Evolutionary conservation across 2,797 vertebrate genomes (phyloP), one percentile per base, ranked within the genome.

Genomic region (Varecia variegata): DNA sequence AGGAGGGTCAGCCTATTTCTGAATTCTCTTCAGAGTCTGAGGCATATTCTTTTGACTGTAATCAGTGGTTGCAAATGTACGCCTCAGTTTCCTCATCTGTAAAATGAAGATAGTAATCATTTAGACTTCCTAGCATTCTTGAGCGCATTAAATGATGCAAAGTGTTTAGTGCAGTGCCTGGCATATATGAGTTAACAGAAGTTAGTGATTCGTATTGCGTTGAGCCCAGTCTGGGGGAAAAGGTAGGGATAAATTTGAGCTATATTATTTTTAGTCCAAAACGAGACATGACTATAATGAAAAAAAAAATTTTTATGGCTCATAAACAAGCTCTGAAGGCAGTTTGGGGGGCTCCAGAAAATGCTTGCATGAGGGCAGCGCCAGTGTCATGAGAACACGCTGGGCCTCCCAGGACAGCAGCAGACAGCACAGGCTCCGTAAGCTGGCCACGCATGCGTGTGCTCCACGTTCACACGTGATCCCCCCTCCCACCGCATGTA

Each of bases 391-490:
- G 7, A 27, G n/a, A 12, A 17, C 7, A 7, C 15, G 5, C 1
- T 15, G 17, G 15, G 38, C 12, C 43, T n/a, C 40, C 67, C 50
- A 7, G 60, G 38, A n/a, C 35, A 35, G 25, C 5, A 0, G 3
- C 0, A 23, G 35, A 23, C 17, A 7, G 43, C 18, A 20, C 62
- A 52, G 23, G 6, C 27, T 32, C 14, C 1, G 35, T 25, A 27
- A 47, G 62, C 11, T 17, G 70, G 60, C 21, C 1, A 0, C 12
- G 47, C 0, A 0, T 7, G 40, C 27, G 14, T 32, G 54, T n/a
- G 52, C 12, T 15, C 6, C 18, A 11, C 2, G 1, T 27, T 60
- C 25, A 30, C 58, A 30, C 13, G 25, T 30, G 25, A 14, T 60
- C 12, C 58, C 58, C 12, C 12, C 15, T 7, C 62, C n/a, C 18